Conservation (phyloP, 2,888 invertebrate species). For the Mimas tiliae region DNA sequence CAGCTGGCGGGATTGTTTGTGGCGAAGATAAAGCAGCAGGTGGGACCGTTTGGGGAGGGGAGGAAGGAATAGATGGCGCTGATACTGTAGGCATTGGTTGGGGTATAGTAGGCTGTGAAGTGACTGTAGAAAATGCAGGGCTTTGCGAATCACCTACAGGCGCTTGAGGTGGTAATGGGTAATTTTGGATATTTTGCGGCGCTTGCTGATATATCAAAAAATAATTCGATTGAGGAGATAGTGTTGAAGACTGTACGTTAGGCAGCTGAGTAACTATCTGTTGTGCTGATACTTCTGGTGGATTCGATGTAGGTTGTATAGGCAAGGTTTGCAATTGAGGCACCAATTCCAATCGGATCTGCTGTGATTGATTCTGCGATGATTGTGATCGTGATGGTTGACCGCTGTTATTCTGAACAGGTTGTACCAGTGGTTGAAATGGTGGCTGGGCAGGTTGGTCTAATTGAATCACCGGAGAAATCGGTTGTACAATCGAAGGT, state of each 20-base stretch:
- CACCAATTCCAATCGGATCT: slow-evolving; percentile 26
- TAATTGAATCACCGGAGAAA: neutral
- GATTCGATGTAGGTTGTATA: slow-evolving; percentile 14
- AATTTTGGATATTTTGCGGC: slow-evolving; percentile 45
- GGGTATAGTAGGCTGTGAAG: slow-evolving; percentile 14
- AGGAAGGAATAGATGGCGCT: slow-evolving; percentile 34
- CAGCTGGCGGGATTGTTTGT: neutral
- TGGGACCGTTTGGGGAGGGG: slow-evolving; percentile 36
- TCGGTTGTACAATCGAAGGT: slow-evolving; percentile 4
- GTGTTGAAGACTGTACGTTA: slow-evolving; percentile 24
- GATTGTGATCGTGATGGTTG: slow-evolving; percentile 5
- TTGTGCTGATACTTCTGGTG: slow-evolving; percentile 26
- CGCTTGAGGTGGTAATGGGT: slow-evolving; percentile 33
- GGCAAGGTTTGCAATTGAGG: slow-evolving; percentile 17
- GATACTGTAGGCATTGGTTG: slow-evolving; percentile 31
- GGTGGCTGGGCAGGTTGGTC: neutral
- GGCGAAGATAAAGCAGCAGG: neutral
- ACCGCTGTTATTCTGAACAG: slow-evolving; percentile 1
- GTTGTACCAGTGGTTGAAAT: neutral
- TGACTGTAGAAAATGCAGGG: slow-evolving; percentile 16
- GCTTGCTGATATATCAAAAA: slow-evolving; percentile 58
- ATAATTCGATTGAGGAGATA: slow-evolving; percentile 40
- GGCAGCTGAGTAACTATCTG: slow-evolving; percentile 28
- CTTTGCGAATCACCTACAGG: slow-evolving; percentile 32
- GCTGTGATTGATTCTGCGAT: slow-evolving; percentile 22